Percentiles rank a stretch among this genome's conserved stretches.
Conservation (phyloP, 2,888 invertebrate species). For the Philereme transversata region DNA sequence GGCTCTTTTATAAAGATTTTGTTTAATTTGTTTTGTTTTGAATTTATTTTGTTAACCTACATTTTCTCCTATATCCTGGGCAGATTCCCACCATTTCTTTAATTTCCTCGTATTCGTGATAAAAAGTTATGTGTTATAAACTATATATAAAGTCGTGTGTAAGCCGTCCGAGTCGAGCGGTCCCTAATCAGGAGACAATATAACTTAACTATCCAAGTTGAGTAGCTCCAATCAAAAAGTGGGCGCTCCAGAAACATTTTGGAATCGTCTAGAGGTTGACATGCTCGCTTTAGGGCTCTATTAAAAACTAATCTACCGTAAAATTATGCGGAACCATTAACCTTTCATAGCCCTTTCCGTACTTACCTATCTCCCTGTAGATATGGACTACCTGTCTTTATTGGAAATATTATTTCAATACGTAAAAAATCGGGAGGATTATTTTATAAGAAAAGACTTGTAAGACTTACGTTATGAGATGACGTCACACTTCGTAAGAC, state of each 20-base stretch:
- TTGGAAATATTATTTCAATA: slow-evolving; percentile 31
- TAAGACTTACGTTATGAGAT: not conserved
- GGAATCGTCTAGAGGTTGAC: slow-evolving; percentile 24
- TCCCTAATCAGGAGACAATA: not conserved
- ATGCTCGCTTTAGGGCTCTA: slow-evolving; percentile 29
- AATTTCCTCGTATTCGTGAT: too few relatives aligned
- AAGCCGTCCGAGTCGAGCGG: too few relatives aligned
- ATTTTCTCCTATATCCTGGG: too few relatives aligned
- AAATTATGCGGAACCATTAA: slow-evolving; percentile 42
- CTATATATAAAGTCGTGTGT: too few relatives aligned
- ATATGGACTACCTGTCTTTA: slow-evolving; percentile 13
- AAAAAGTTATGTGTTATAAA: too few relatives aligned
- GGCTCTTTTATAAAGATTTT: too few relatives aligned
- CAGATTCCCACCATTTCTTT: too few relatives aligned
- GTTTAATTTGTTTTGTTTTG: too few relatives aligned
- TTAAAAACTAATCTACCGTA: slow-evolving; percentile 40
- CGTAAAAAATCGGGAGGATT: slow-evolving; percentile 18
- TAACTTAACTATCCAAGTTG: slow-evolving; percentile 12
- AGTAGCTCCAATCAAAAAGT: slow-evolving; percentile 11
- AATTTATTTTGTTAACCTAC: too few relatives aligned
- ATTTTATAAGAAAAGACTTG: not conserved
- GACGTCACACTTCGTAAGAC: too few relatives aligned
- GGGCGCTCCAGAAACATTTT: slow-evolving; percentile 11
- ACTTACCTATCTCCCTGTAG: slow-evolving; percentile 20
- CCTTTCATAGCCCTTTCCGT: slow-evolving; percentile 32